Percentiles rank a stretch among this genome's conserved stretches.
Conservation (phyloP, 2,797 vertebrate genomes). For the Eulemur albifrons region DNA sequence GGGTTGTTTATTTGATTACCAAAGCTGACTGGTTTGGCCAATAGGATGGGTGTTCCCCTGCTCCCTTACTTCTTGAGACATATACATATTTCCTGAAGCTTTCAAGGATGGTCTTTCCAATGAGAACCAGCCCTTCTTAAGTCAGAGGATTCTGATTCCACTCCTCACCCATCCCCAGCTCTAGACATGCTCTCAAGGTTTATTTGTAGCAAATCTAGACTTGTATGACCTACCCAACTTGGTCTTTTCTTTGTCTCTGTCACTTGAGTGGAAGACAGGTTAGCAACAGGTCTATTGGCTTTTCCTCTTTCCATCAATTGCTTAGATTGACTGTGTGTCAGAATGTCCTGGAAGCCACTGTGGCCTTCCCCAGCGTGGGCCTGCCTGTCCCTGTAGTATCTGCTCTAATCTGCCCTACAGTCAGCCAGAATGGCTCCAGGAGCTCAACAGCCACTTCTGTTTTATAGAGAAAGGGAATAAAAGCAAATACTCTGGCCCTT, state of each 20-base stretch:
- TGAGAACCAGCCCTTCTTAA: neutral
- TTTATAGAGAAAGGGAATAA: slow-evolving; percentile 46
- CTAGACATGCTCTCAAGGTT: neutral
- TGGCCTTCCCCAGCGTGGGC: neutral
- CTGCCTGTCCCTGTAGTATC: neutral
- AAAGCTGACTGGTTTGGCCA: neutral
- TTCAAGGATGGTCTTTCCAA: neutral
- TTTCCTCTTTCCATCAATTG: neutral
- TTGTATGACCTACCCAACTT: neutral
- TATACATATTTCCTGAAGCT: neutral
- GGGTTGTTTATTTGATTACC: neutral
- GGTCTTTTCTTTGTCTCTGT: slow-evolving; percentile 25
- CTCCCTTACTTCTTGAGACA: neutral
- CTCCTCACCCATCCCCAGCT: neutral
- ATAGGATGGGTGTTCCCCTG: neutral
- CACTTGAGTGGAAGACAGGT: neutral
- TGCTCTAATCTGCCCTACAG: neutral
- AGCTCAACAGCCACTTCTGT: neutral
- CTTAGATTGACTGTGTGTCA: neutral
- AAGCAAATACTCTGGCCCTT: neutral
- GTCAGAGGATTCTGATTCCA: neutral
- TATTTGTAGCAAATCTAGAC: neutral
- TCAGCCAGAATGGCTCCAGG: neutral
- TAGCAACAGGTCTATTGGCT: neutral
- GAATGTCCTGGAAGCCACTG: neutral